Evolutionary conservation across 2,113 vertebrate species (phyloP).

Genomic region (Archocentrus centrarchus): DNA sequence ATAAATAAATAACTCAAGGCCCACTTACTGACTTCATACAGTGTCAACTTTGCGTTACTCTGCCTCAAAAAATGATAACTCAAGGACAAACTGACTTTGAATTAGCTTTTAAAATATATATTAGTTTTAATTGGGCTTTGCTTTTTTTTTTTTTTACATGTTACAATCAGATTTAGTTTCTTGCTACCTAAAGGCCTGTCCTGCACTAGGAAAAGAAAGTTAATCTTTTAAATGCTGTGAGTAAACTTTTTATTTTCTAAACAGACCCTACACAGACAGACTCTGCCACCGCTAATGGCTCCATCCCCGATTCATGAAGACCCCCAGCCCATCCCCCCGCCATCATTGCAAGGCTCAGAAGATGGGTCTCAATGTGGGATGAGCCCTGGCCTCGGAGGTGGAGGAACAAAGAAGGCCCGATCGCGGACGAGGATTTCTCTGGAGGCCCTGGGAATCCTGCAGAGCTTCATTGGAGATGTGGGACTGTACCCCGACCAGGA

Average conservation of each 20-base stretch:
- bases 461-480: slow-evolving; percentile 97
- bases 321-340: slow-evolving; percentile 78
- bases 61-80: neutral
- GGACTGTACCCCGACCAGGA: slow-evolving; percentile 97
- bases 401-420: slow-evolving; percentile 85
- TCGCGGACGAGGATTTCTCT: slow-evolving; percentile 94
- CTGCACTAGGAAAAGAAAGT: too few relatives aligned
- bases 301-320: slow-evolving; percentile 88
- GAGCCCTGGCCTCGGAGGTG: slow-evolving; percentile 40
- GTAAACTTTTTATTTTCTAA: neutral
- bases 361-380: slow-evolving; percentile 32
- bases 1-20: neutral
- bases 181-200: too few relatives aligned
- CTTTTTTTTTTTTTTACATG: neutral
- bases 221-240: neutral
- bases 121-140: neutral
- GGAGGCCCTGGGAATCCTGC: slow-evolving; percentile 94
- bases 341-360: slow-evolving; percentile 72
- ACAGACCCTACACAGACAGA: slow-evolving; percentile 87
- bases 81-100: neutral
- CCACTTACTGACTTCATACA: neutral
- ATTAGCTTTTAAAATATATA: neutral
- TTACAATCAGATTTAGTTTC: too few relatives aligned
- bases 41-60: neutral
- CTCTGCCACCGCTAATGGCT: slow-evolving; percentile 86